Evolutionary conservation across 2,113 vertebrate species (phyloP).

Genomic region (Rafetus swinhoei): DNA sequence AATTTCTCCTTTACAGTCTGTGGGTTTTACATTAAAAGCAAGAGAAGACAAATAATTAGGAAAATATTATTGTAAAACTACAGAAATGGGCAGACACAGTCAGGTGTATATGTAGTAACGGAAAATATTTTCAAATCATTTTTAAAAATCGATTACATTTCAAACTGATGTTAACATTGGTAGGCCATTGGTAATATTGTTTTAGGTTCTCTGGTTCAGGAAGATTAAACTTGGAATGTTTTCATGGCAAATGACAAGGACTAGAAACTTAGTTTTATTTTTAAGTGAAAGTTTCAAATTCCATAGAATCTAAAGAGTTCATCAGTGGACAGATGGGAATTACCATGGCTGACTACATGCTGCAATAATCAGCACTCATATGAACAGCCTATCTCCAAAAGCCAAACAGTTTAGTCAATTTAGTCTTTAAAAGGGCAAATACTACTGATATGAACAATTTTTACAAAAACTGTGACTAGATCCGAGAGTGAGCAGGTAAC

Average conservation of each 20-base stretch:
- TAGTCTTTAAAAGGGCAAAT: not conserved
- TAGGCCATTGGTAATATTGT: not conserved
- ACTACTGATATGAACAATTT: not conserved
- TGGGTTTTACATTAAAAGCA: not conserved
- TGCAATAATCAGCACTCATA: not conserved
- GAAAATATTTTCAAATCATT: not conserved
- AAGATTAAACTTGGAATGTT: not conserved
- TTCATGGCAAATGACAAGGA: not conserved
- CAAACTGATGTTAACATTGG: not conserved
- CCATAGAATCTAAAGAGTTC: not conserved
- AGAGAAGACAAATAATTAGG: not conserved
- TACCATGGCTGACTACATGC: not conserved
- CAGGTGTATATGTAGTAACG: not conserved
- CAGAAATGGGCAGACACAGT: not conserved
- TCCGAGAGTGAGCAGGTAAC: not conserved
- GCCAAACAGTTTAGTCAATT: not conserved
- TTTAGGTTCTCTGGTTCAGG: not conserved
- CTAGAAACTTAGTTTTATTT: not conserved
- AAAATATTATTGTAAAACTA: not conserved
- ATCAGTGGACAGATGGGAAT: not conserved
- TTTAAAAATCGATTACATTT: slow-evolving; percentile 5
- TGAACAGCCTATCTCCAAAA: not conserved
- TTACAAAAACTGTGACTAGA: not conserved
- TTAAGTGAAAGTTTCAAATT: not conserved
- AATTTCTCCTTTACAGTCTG: not conserved